These are phyloP conservation scores for Nothura maculosa DNA, from an alignment of 2,797 vertebrate genomes.

Conservation along the genomic window DNA sequence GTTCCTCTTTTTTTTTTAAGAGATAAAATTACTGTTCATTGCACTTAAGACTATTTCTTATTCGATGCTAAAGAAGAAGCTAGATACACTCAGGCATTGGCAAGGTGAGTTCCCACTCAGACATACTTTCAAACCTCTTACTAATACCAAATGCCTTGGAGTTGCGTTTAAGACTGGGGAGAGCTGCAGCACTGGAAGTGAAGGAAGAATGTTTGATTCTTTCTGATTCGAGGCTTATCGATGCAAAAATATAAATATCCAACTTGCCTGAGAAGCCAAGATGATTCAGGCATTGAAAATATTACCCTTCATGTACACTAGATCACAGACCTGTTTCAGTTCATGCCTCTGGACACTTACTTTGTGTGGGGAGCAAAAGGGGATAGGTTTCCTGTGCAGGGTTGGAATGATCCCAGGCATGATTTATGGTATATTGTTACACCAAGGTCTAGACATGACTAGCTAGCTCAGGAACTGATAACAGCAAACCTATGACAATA, in stretches of 20 bases:
- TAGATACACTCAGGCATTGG: not conserved
- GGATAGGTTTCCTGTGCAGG: constrained; percentile 35
- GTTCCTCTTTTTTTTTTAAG: not conserved
- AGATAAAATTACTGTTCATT: not conserved
- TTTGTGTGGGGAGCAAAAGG: not conserved
- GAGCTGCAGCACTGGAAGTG: not conserved
- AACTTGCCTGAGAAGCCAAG: not conserved
- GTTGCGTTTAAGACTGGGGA: not conserved
- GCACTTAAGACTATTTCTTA: not conserved
- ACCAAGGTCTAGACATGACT: constrained; percentile 37
- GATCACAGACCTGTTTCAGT: not conserved
- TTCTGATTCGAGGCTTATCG: not conserved
- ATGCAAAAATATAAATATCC: not conserved
- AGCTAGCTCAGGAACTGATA: constrained; percentile 52
- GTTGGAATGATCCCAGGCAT: not conserved
- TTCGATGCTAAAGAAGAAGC: not conserved
- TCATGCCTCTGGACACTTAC: not conserved
- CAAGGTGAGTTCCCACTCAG: not conserved
- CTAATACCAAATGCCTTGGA: not conserved
- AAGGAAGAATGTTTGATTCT: not conserved
- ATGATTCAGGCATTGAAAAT: not conserved
- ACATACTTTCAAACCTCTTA: not conserved
- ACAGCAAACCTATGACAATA: constrained; percentile 2
- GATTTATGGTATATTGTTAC: constrained; percentile 50
- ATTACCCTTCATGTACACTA: accelerated